Conservation (phyloP, 2,797 vertebrate genomes). For the Anguilla marmorata region DNA sequence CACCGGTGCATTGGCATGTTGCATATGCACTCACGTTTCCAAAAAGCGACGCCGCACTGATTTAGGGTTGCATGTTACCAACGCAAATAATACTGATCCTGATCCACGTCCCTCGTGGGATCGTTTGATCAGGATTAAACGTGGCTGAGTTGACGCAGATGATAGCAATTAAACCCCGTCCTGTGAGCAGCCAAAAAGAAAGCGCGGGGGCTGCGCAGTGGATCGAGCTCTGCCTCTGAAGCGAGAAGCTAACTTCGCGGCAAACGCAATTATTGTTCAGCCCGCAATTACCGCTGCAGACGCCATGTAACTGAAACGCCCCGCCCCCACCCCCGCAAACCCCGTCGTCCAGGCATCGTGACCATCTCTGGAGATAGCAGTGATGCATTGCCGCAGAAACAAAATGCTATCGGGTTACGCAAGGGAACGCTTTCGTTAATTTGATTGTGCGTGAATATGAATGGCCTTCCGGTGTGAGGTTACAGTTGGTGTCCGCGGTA, state of each 20-base stretch:
- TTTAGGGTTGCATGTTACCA: not conserved
- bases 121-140: not conserved
- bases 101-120: not conserved
- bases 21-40: not conserved
- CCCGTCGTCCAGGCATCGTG: not conserved
- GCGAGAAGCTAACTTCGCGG: not conserved
- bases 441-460: slow-evolving; percentile 26
- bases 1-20: not conserved
- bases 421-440: slow-evolving; percentile 19
- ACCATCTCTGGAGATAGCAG: not conserved
- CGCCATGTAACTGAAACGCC: slow-evolving; percentile 7
- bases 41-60: not conserved
- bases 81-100: not conserved
- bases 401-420: slow-evolving; percentile 21
- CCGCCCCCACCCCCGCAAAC: not conserved
- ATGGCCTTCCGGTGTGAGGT: slow-evolving; percentile 19
- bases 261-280: not conserved
- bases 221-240: not conserved
- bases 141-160: not conserved
- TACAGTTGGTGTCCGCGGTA: not conserved
- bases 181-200: not conserved
- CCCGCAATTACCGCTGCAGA: not conserved
- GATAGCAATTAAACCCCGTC: not conserved
- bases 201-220: not conserved
- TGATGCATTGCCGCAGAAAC: slow-evolving; percentile 24